Conservation (phyloP, 2,113 vertebrate genomes). For the Paracanthobrama guichenoti region DNA sequence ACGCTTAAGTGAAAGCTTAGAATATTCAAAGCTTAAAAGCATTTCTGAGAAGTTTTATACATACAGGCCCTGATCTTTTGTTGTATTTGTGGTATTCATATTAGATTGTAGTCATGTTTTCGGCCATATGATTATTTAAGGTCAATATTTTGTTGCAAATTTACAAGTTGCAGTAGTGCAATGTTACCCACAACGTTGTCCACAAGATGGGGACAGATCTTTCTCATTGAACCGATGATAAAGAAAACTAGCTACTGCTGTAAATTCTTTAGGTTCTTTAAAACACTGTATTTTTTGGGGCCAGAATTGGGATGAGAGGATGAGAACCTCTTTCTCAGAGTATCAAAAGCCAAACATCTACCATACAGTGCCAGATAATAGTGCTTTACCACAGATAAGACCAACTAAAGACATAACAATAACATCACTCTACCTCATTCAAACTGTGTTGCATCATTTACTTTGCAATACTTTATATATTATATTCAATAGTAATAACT, state of each 20-base stretch:
- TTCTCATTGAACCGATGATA: not conserved
- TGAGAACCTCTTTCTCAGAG: not conserved
- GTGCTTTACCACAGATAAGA: not conserved
- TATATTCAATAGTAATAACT: not conserved
- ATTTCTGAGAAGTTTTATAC: too few species aligned
- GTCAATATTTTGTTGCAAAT: not conserved
- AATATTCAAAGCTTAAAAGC: too few species aligned
- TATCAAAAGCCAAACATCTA: not conserved
- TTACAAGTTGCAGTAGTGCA: not conserved
- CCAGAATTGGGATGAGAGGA: not conserved
- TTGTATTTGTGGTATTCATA: not conserved
- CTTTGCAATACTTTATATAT: not conserved
- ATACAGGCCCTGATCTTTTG: not conserved
- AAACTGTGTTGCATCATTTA: too few species aligned
- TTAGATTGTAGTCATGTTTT: not conserved
- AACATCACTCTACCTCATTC: not conserved
- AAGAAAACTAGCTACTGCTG: not conserved
- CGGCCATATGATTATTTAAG: not conserved
- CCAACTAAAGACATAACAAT: not conserved
- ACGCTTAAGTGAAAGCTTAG: too few species aligned
- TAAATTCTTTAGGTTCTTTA: not conserved
- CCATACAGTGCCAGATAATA: not conserved
- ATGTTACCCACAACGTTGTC: not conserved
- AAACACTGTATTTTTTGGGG: not conserved
- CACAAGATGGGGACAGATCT: conserved; percentile 8